Conservation (phyloP, 2,797 vertebrate genomes). For the Macropodus opercularis region DNA sequence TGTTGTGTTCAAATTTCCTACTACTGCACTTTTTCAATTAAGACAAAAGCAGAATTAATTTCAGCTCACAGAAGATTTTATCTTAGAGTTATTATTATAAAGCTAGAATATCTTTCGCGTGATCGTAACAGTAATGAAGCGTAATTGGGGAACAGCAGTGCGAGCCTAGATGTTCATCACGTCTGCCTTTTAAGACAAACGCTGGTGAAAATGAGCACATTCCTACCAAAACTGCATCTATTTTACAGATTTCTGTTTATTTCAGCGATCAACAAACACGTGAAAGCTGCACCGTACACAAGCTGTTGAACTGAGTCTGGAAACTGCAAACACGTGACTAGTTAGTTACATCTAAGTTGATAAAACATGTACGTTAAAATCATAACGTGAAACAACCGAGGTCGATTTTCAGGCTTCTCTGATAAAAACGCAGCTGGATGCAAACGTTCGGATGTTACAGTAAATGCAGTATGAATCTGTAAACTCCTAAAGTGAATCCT, state of each 20-base stretch:
- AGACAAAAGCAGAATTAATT: too few relatives aligned
- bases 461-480: too few relatives aligned
- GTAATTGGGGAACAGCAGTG: background rate
- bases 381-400: background rate
- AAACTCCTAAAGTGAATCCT: too few relatives aligned
- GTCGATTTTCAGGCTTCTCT: background rate
- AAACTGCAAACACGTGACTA: too few relatives aligned
- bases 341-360: too few relatives aligned
- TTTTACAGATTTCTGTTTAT: too few relatives aligned
- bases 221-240: background rate
- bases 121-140: background rate
- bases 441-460: background rate
- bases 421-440: background rate
- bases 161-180: constrained; percentile 2
- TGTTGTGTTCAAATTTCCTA: too few relatives aligned
- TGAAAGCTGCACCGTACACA: too few relatives aligned
- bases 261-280: too few relatives aligned
- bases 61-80: too few relatives aligned
- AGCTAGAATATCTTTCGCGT: background rate
- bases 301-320: too few relatives aligned
- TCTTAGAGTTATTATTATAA: background rate
- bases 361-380: background rate
- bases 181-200: constrained; percentile 1
- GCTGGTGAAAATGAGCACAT: constrained; percentile 13
- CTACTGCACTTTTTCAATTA: too few relatives aligned